Percentiles rank a stretch among this genome's conserved stretches.
Conservation (phyloP, 2,888 invertebrate species). For the Caenorhabditis imperialis region DNA sequence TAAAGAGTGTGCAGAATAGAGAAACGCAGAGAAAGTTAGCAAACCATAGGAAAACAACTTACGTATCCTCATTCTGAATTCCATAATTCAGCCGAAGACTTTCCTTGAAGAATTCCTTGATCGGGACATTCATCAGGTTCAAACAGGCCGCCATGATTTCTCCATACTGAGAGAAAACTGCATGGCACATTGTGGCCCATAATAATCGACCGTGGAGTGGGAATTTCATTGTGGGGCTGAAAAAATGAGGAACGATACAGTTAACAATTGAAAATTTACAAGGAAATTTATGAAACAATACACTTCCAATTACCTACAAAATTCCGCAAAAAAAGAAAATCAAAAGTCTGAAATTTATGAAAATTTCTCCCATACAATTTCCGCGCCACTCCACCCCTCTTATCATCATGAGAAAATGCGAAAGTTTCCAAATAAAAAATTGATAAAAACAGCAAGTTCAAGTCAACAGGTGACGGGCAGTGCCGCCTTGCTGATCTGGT, state of each 20-base stretch:
- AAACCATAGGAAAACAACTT: too few relatives aligned
- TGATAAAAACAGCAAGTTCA: slow-evolving; percentile 16
- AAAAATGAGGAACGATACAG: not conserved
- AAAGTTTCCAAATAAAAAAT: not conserved
- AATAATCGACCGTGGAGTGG: slow-evolving; percentile 54
- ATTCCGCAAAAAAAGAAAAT: not conserved
- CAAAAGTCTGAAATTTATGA: not conserved
- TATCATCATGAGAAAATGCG: not conserved
- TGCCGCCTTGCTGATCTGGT: slow-evolving; percentile 20
- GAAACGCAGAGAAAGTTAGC: not conserved
- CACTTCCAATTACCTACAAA: not conserved
- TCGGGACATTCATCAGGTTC: slow-evolving; percentile 69
- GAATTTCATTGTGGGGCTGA: slow-evolving; percentile 15
- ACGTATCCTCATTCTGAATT: slow-evolving; percentile 36
- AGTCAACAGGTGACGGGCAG: slow-evolving; percentile 10
- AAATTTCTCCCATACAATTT: not conserved
- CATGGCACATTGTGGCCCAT: slow-evolving; percentile 61
- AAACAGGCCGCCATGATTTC: slow-evolving; percentile 70
- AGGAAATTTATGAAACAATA: too few relatives aligned
- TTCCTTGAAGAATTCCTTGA: slow-evolving; percentile 63
- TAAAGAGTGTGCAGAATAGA: not conserved
- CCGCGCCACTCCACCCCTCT: not conserved
- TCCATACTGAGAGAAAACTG: slow-evolving; percentile 70
- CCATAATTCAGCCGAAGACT: slow-evolving; percentile 61
- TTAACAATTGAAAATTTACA: not conserved